Conservation (phyloP, 2,888 invertebrate genomes). For the Andrena haemorrhoa region DNA sequence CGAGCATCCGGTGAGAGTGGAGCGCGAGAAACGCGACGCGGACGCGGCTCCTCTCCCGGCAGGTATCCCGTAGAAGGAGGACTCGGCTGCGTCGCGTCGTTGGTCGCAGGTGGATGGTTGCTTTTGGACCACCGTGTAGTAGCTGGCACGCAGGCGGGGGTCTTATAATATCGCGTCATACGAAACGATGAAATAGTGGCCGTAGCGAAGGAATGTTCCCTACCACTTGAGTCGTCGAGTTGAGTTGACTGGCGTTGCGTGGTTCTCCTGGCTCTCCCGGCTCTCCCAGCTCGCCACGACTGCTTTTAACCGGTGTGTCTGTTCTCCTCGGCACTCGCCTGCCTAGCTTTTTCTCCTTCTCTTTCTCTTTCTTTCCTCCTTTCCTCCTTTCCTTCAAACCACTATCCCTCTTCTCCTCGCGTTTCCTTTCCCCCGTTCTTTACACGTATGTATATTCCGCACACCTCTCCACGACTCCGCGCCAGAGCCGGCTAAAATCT, state of each 20-base stretch:
- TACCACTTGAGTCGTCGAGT: slow-evolving; percentile 84
- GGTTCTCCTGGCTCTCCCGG: slow-evolving; percentile 69
- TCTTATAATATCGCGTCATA: slow-evolving; percentile 85
- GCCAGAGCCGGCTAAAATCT: neutral
- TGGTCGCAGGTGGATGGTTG: slow-evolving; percentile 71
- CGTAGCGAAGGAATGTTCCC: slow-evolving; percentile 84
- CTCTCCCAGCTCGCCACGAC: slow-evolving; percentile 71
- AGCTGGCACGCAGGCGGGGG: slow-evolving; percentile 83
- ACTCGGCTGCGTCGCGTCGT: neutral
- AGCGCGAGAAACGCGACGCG: slow-evolving; percentile 13
- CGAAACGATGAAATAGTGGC: slow-evolving; percentile 85
- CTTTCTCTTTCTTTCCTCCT: no score
- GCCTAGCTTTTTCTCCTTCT: slow-evolving; percentile 52
- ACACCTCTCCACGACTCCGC: neutral
- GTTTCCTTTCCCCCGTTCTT: neutral
- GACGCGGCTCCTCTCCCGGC: slow-evolving; percentile 11
- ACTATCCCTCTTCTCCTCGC: neutral
- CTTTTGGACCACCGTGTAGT: slow-evolving; percentile 84
- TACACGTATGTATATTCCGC: neutral
- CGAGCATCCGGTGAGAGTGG: neutral
- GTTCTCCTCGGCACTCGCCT: slow-evolving; percentile 61
- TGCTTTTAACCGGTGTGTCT: slow-evolving; percentile 77
- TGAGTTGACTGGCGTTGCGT: slow-evolving; percentile 82
- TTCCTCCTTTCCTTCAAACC: neutral
- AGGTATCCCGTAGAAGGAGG: slow-evolving; percentile 31